phyloP scores from a whole-genome alignment of 2,797 vertebrate genomes.

The Xiphorhynchus erythropygius region DNA sequence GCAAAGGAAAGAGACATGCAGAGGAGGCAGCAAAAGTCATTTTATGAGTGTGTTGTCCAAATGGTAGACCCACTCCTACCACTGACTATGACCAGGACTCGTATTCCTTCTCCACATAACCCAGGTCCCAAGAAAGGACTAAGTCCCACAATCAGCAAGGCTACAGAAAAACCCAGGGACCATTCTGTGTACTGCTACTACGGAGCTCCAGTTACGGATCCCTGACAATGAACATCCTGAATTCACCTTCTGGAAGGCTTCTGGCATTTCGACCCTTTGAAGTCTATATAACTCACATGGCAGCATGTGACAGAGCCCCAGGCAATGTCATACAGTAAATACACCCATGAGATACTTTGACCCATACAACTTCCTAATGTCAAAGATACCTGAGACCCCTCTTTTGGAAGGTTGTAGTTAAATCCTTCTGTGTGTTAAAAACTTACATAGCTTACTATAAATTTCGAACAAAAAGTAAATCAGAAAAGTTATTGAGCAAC shows the following conservation, averaged over 20 bases:
- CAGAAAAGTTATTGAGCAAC: not conserved
- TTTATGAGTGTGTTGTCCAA: not conserved
- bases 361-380: not conserved
- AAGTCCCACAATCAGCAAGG: not conserved
- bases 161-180: not conserved
- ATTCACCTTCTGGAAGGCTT: not conserved
- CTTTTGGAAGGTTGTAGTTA: not conserved
- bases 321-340: not conserved
- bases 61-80: not conserved
- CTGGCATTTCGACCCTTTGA: not conserved
- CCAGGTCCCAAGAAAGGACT: not conserved
- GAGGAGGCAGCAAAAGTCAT: not conserved
- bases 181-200: not conserved
- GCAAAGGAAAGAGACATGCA: not conserved
- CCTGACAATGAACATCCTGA: not conserved
- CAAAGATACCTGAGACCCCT: not conserved
- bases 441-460: not conserved
- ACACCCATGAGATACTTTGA: not conserved
- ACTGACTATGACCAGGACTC: not conserved
- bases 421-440: not conserved
- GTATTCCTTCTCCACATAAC: not conserved
- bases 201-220: accelerated
- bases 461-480: not conserved
- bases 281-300: accelerated
- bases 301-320: not conserved